Evolutionary conservation across 2,888 invertebrate species (phyloP).

Genomic region (Hirtodrosophila histrioides): DNA sequence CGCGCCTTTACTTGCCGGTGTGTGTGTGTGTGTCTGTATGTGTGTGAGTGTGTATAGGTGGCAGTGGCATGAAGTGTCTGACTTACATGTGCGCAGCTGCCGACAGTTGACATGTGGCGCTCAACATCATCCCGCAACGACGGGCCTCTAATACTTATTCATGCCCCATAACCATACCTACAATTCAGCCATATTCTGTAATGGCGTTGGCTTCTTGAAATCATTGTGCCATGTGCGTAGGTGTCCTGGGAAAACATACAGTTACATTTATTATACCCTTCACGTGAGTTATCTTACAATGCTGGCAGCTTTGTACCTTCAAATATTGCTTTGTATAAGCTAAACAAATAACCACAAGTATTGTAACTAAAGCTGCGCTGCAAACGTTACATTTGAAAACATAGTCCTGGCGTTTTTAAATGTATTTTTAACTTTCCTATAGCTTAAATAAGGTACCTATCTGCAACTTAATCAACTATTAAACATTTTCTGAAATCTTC

Average conservation of each 20-base stretch:
- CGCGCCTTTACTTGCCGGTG: slow-evolving; percentile 3
- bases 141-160: slow-evolving; percentile 44
- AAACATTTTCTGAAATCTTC: too few relatives aligned
- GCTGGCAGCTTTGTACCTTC: neutral
- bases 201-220: slow-evolving; percentile 54
- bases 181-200: slow-evolving; percentile 14
- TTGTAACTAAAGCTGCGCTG: too few relatives aligned
- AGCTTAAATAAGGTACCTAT: too few relatives aligned
- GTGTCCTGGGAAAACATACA: slow-evolving; percentile 52
- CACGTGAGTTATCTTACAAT: neutral
- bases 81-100: slow-evolving; percentile 72
- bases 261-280: slow-evolving; percentile 47
- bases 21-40: slow-evolving; percentile 4
- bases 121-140: slow-evolving; percentile 52
- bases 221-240: slow-evolving; percentile 55
- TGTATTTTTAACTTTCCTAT: too few relatives aligned
- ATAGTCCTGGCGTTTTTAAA: too few relatives aligned
- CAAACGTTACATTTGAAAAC: too few relatives aligned
- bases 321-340: too few relatives aligned
- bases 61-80: slow-evolving; percentile 66
- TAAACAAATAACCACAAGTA: too few relatives aligned
- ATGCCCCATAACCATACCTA: slow-evolving; percentile 29
- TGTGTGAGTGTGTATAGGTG: slow-evolving; percentile 33
- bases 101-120: slow-evolving; percentile 75
- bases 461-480: too few relatives aligned